These are phyloP conservation scores for Mamestra brassicae DNA, from an alignment of 2,888 invertebrate genomes.

Conservation along the genomic window DNA sequence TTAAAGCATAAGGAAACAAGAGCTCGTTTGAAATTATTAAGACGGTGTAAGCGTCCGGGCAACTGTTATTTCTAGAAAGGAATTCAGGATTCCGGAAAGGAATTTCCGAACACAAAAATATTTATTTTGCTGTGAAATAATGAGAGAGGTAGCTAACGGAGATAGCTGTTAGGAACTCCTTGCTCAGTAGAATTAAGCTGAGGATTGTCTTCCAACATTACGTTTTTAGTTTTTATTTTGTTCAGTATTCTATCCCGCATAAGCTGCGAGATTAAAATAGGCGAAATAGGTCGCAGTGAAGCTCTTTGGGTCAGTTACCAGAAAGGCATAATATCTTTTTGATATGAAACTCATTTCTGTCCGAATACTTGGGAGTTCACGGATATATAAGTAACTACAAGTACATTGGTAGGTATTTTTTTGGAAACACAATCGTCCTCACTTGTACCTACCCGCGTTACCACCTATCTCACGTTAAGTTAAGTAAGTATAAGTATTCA, in stretches of 20 bases:
- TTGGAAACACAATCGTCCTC: neutral
- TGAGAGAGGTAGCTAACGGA: conserved; percentile 52
- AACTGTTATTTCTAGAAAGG: conserved; percentile 57
- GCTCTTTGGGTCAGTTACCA: conserved; percentile 25
- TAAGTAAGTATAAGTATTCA: no score
- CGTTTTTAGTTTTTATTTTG: conserved; percentile 54
- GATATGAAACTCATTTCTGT: conserved; percentile 13
- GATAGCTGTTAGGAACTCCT: conserved; percentile 57
- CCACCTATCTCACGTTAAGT: no score
- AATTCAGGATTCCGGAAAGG: conserved; percentile 52
- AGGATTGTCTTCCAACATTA: conserved; percentile 57
- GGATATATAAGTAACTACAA: neutral
- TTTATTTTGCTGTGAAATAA: conserved; percentile 61
- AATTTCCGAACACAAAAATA: conserved; percentile 59
- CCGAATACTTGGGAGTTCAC: neutral
- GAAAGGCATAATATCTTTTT: conserved; percentile 26
- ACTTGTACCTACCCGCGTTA: no score
- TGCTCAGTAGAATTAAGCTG: conserved; percentile 57
- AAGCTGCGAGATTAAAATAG: conserved; percentile 42
- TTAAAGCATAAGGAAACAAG: conserved; percentile 48
- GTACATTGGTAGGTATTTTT: neutral
- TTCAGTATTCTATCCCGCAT: conserved; percentile 33
- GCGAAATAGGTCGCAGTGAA: conserved; percentile 30
- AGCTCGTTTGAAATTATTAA: conserved; percentile 58
- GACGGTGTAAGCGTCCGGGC: conserved; percentile 52